These are phyloP conservation scores for Benitochromis conjunctus DNA, from an alignment of 2,113 vertebrate genomes.

Conservation along the genomic window DNA sequence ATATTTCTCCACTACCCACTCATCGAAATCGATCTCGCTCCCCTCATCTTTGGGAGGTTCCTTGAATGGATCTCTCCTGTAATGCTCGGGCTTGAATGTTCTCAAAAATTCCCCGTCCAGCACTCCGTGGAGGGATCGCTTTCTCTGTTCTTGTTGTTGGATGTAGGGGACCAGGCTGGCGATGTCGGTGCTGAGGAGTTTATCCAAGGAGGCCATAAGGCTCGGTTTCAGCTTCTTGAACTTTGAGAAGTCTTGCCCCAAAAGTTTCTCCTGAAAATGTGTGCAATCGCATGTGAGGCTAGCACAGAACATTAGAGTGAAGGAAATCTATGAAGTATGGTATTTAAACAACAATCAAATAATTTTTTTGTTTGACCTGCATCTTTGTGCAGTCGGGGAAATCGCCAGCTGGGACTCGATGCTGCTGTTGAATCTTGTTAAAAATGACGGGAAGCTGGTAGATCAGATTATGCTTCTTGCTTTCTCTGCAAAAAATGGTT, in stretches of 20 bases:
- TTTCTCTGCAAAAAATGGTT: conserved; percentile 82
- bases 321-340: neutral
- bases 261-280: conserved; percentile 77
- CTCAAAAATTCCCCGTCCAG: conserved; percentile 81
- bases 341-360: neutral
- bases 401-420: conserved; percentile 84
- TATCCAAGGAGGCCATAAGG: conserved; percentile 80
- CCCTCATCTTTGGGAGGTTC: conserved; percentile 41
- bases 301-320: neutral
- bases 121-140: conserved; percentile 64
- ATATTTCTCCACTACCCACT: conserved; percentile 85
- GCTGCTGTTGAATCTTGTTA: conserved; percentile 82
- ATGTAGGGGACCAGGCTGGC: conserved; percentile 85
- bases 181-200: conserved; percentile 80
- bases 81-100: conserved; percentile 74
- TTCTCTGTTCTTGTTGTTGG: conserved; percentile 77
- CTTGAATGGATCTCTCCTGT: conserved; percentile 72
- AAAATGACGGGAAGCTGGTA: conserved; percentile 83
- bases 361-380: conserved; percentile 72
- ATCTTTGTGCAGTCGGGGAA: conserved; percentile 87
- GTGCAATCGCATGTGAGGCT: neutral
- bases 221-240: conserved; percentile 83
- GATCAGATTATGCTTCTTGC: conserved; percentile 86
- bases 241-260: conserved; percentile 84
- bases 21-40: conserved; percentile 65